Base-by-base conservation (phyloP, 2,113 vertebrate genomes). In the Circaetus gallicus region DNA sequence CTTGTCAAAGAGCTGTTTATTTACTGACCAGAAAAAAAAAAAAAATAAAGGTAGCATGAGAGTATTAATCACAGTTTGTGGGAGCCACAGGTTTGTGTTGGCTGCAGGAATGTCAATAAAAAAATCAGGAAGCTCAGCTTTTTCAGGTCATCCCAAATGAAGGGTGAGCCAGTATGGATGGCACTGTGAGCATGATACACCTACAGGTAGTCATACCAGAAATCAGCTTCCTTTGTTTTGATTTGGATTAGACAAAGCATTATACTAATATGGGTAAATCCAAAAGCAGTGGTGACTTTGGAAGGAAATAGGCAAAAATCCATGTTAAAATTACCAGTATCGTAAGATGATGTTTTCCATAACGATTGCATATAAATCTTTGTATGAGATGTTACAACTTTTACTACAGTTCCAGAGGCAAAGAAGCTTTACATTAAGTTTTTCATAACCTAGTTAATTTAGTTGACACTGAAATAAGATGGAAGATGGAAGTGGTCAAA, bases 1-100 rank as follows among this genome's bases (percentile, higher is more conserved):
- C 22, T 50, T 96, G 72, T 73, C 81, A 76, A 55, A 50, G 25
- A 82, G 81, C 67, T 95, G 81, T 90, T 94, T 86, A 71, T 95
- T 93, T 90, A 84, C 38, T 77, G 63, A 58, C 55, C 63, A 61
- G 72, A 53, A 6, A 34, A 55, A 73, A 65, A 65, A 28, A 69
- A 34, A 31, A 66, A 77, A 65, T 29, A 43, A 6, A 50, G 24
- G 26, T 19, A n/a, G 45, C 49, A 77, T 24, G 59, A 76, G 59
- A 89, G n/a, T 82, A 43, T 91, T 80, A 90, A 82, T 91, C 74
- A 84, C 31, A 22, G 69, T 59, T 65, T 87, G 9, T 76, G 53
- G 42, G 34, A 92, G 67, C 43, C 20, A 43, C 50, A 79, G 31
- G 31, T 94, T 89, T 92, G 25, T 72, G 28, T 32, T 82, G 38